phyloP scores from a whole-genome alignment of 1,140 invertebrate genomes.

The Tetramorium parvispinum region DNA sequence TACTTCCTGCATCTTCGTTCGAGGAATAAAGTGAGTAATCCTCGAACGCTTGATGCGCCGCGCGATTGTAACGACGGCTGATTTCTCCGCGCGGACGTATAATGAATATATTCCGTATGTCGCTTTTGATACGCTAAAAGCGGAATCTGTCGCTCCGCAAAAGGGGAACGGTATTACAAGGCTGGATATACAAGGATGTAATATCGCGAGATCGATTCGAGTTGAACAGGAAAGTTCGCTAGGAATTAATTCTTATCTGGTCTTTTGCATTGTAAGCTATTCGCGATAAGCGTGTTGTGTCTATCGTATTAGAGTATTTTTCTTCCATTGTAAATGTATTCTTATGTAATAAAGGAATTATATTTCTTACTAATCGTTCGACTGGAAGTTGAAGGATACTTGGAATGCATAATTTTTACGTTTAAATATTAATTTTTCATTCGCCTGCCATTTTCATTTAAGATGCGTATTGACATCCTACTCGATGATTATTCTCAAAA shows the following conservation, averaged over 20 bases:
- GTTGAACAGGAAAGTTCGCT: neutral
- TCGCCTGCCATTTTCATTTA: neutral
- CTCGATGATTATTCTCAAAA: neutral
- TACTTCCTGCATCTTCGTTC: conserved; percentile 51
- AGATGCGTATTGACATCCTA: neutral
- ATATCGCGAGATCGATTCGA: neutral
- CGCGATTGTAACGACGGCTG: conserved; percentile 2
- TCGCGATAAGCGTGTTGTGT: neutral
- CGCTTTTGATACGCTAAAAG: neutral
- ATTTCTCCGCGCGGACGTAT: neutral
- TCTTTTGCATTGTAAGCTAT: neutral
- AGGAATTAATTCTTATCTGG: conserved; percentile 12
- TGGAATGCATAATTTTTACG: neutral
- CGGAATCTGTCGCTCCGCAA: neutral
- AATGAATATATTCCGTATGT: conserved; percentile 21
- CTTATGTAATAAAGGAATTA: neutral
- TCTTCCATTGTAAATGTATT: neutral
- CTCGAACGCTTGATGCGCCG: neutral
- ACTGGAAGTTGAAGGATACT: neutral
- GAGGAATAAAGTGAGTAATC: conserved; percentile 36
- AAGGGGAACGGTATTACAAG: neutral
- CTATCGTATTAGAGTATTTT: conserved; percentile 32
- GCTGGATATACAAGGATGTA: neutral
- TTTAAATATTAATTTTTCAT: conserved; percentile 3
- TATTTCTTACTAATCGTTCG: neutral